Percentiles rank a stretch among this genome's conserved stretches.
Conservation (phyloP, 2,113 vertebrate species). For the Anthoscopus minutus region DNA sequence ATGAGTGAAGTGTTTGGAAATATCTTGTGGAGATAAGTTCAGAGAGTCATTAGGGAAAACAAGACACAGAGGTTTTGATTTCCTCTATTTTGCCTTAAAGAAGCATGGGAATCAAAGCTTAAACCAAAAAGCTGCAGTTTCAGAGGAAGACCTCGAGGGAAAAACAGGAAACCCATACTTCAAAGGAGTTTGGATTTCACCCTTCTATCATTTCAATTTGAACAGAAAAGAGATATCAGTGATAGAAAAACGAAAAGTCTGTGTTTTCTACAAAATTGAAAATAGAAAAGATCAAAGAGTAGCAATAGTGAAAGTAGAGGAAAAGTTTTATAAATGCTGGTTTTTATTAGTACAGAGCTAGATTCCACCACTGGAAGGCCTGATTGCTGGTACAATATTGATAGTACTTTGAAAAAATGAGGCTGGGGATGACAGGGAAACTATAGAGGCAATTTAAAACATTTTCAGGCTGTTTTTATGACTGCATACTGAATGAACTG, state of each 20-base stretch:
- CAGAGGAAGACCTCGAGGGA: neutral
- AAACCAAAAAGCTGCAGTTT: neutral
- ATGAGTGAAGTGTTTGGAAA: neutral
- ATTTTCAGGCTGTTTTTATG: neutral
- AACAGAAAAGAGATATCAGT: neutral
- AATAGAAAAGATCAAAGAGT: neutral
- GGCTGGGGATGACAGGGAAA: neutral
- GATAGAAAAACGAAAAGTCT: neutral
- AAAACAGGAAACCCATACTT: neutral
- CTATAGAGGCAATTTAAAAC: neutral
- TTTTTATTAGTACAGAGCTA: neutral
- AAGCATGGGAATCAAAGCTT: neutral
- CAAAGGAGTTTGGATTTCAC: neutral
- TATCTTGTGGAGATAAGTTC: neutral
- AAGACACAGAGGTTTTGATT: neutral
- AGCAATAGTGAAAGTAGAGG: neutral
- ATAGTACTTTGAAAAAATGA: neutral
- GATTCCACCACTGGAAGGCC: neutral
- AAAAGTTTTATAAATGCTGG: neutral
- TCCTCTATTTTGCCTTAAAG: neutral
- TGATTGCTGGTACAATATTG: neutral
- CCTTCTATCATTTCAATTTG: neutral
- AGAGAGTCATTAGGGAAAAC: neutral
- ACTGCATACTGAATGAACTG: rapidly evolving
- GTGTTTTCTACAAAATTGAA: neutral